Evolutionary conservation across 2,113 vertebrate genomes (phyloP).

Genomic region (Varanus komodoensis): DNA sequence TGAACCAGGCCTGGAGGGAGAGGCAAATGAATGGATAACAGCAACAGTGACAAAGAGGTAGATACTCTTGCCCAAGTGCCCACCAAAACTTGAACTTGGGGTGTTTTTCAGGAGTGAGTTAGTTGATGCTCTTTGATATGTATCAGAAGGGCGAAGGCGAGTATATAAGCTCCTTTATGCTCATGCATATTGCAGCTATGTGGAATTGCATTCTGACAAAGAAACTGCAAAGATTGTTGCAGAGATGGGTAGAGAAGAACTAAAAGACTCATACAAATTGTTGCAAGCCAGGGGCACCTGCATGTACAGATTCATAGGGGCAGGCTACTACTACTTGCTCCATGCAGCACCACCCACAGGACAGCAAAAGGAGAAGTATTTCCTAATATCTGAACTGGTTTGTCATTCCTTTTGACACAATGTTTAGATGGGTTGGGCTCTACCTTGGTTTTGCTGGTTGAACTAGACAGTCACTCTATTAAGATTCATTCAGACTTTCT

Average conservation of each 20-base stretch:
- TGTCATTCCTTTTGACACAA: neutral
- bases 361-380: neutral
- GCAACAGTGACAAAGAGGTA: neutral
- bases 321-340: neutral
- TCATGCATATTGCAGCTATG: neutral
- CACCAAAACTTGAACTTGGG: neutral
- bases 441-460: neutral
- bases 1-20: neutral
- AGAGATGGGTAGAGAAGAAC: neutral
- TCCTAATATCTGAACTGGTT: neutral
- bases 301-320: neutral
- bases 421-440: neutral
- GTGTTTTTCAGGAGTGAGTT: neutral
- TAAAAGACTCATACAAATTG: neutral
- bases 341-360: neutral
- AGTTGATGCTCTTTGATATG: neutral
- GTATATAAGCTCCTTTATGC: neutral
- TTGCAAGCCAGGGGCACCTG: neutral
- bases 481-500: neutral
- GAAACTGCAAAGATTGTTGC: neutral
- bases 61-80: neutral
- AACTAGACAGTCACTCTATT: neutral
- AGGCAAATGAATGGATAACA: neutral
- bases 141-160: too few species aligned
- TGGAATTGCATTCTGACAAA: neutral